Evolutionary conservation across 2,888 invertebrate genomes (phyloP).

Genomic region (Pomacea canaliculata): DNA sequence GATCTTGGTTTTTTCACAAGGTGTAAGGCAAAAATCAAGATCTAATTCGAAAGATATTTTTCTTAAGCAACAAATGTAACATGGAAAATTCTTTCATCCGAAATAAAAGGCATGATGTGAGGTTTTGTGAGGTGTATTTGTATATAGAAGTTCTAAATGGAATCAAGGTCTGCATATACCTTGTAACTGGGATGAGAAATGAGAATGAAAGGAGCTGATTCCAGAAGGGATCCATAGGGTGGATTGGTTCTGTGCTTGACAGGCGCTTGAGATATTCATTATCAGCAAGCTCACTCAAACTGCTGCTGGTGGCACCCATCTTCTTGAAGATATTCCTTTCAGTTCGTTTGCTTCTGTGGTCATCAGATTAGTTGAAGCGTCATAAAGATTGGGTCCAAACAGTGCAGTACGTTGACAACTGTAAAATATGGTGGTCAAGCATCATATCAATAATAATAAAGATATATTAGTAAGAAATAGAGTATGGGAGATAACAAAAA

Average conservation of each 20-base stretch:
- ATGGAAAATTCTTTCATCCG: too few relatives aligned
- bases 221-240: constrained; percentile 93
- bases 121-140: too few relatives aligned
- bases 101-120: too few relatives aligned
- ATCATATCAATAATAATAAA: neutral
- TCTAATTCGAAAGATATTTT: too few relatives aligned
- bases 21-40: too few relatives aligned
- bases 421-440: neutral
- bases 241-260: constrained; percentile 83
- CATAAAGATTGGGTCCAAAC: too few relatives aligned
- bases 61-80: too few relatives aligned
- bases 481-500: too few relatives aligned
- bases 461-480: neutral
- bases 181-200: constrained; percentile 82
- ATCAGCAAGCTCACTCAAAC: constrained; percentile 75
- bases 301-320: constrained; percentile 69
- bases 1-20: too few relatives aligned
- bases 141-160: too few relatives aligned
- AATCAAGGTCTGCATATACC: constrained; percentile 44
- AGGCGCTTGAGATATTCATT: constrained; percentile 86
- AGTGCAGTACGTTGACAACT: neutral
- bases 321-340: neutral
- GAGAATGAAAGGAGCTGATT: constrained; percentile 92
- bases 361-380: too few relatives aligned
- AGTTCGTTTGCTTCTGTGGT: too few relatives aligned